A percentile compares a stretch with the other conserved stretches of the same genome.
These are phyloP conservation scores for Fulica atra DNA, from an alignment of 2,113 vertebrate genomes.

Conservation along the genomic window DNA sequence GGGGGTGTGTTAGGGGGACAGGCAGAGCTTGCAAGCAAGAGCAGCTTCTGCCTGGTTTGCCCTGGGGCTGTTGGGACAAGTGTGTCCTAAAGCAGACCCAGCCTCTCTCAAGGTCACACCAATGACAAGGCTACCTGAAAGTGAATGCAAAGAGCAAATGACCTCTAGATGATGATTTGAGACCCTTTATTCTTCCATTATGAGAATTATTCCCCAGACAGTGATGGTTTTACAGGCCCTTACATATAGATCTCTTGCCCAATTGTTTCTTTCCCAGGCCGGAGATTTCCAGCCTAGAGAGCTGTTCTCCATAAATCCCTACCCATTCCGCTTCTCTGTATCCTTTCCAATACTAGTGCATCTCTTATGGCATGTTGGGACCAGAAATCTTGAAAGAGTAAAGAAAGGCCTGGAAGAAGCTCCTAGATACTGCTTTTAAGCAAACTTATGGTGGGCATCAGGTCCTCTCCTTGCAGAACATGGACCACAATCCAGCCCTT, in stretches of 20 bases:
- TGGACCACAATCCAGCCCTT: not conserved
- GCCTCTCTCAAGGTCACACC: not conserved
- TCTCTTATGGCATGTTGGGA: not conserved
- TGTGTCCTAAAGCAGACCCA: not conserved
- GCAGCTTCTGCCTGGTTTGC: not conserved
- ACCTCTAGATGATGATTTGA: not conserved
- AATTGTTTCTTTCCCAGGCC: not conserved
- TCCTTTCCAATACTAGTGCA: not conserved
- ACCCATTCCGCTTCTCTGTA: not conserved
- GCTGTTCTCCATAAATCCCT: not conserved
- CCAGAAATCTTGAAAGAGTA: not conserved
- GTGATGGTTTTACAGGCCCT: not conserved
- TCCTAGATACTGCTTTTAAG: not conserved
- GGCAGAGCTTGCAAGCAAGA: not conserved
- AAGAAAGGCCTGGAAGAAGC: not conserved
- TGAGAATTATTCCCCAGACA: not conserved
- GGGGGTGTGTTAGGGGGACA: no score
- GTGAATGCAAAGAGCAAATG: not conserved
- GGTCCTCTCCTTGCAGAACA: not conserved
- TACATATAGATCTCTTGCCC: not conserved
- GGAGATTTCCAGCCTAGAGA: not conserved
- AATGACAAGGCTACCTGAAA: not conserved
- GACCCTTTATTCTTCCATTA: not conserved
- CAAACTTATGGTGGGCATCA: fast-evolving
- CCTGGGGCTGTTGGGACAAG: not conserved